Evolutionary conservation across 2,797 vertebrate species (phyloP), one percentile per base, ranked within the genome.

Genomic region (Phataginus tetradactyla): DNA sequence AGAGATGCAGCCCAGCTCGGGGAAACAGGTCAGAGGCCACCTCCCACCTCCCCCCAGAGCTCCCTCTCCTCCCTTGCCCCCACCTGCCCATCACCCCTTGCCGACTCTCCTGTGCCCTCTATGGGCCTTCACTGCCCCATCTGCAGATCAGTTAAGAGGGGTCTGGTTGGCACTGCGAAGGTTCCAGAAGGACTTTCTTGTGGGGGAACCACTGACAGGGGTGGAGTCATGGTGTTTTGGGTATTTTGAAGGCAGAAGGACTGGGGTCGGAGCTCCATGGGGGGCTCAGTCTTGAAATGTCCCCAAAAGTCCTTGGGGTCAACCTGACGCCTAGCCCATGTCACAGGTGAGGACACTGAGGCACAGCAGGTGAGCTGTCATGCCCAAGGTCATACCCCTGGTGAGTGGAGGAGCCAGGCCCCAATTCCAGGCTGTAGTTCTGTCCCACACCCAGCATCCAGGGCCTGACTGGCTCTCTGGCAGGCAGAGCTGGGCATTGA

Each of bases 171-270:
- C 64, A 45, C 49, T 27, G 20, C 51, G 9, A 23, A 25, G 17
- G 34, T 57, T 61, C 42, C 53, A 34, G 75, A 57, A 83, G 63
- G 61, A 45, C 53, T 63, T 55, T 25, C 37, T 49, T 74, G 4
- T 3, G 5, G 21, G 68, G 51, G 53, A 69, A 15, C 49, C 21
- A 11, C 23, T 32, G 87, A 20, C 27, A n/a, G 21, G 34, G 7
- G 14, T 0, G 21, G 51, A 25, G 17, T 34, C 55, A 4, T 11
- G 27, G 29, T 11, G n/a, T 69, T n/a, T 14, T 5, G 39, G 59
- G 78, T 25, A 69, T 75, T 94, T 37, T 93, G 61, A 91, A 81
- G 39, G 68, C 66, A 86, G 79, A 86, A 59, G 55, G 34, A n/a
- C 11, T 23, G 13, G 45, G 13, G 34, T 49, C 81, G 66, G 77